These are phyloP conservation scores for Ailuropoda melanoleuca DNA, from an alignment of 2,113 vertebrate genomes.

Conservation along the genomic window DNA sequence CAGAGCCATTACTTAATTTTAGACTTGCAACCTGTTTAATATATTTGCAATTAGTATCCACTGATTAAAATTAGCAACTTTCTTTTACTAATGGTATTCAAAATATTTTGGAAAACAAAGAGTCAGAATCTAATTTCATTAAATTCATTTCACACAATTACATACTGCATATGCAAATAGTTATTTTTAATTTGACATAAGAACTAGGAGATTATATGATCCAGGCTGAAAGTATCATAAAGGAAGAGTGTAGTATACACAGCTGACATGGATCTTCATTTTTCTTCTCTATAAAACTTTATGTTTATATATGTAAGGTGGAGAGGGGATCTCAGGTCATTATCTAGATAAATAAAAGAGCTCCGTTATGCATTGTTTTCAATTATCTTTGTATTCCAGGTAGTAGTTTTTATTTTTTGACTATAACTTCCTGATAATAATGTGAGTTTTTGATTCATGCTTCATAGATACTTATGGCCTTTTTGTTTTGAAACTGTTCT, in stretches of 20 bases:
- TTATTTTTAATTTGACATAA: constrained; percentile 37
- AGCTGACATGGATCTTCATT: constrained; percentile 45
- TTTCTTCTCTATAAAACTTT: constrained; percentile 14
- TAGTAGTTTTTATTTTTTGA: constrained; percentile 14
- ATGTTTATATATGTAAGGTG: neutral
- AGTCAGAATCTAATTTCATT: constrained; percentile 32
- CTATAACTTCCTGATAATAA: neutral
- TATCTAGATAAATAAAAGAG: constrained; percentile 30
- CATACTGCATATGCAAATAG: constrained; percentile 38
- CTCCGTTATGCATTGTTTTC: neutral
- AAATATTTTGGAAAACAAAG: constrained; percentile 52
- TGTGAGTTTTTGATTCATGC: neutral
- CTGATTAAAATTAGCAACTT: neutral
- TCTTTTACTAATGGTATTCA: constrained; percentile 14
- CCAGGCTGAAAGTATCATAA: constrained; percentile 34
- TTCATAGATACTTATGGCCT: neutral
- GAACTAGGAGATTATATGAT: neutral
- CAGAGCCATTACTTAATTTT: constrained; percentile 9
- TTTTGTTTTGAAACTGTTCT: constrained; percentile 16
- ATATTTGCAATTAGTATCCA: constrained; percentile 16
- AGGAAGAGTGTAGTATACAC: neutral
- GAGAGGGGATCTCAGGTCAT: neutral
- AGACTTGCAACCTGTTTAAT: neutral
- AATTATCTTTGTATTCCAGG: neutral
- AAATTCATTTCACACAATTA: constrained; percentile 14